phyloP scores from a whole-genome alignment of 2,113 vertebrate genomes.

The Pipra filicauda region DNA sequence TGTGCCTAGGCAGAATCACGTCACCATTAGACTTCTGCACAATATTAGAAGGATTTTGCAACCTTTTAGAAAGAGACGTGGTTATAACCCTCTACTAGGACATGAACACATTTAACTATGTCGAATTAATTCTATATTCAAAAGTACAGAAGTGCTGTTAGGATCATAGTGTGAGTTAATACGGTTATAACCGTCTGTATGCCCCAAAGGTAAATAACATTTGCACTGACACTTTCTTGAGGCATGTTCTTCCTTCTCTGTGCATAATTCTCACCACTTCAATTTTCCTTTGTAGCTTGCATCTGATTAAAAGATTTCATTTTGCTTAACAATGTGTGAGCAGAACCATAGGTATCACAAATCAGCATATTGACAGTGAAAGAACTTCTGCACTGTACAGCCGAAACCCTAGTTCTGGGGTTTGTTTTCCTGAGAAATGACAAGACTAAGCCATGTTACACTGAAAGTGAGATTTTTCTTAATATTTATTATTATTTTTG shows the following conservation, averaged over 20 bases:
- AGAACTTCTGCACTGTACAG: background rate
- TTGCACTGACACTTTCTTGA: conserved; percentile 61
- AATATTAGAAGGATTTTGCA: background rate
- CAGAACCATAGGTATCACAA: conserved; percentile 12
- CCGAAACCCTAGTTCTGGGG: background rate
- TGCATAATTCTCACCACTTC: conserved; percentile 69
- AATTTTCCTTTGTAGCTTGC: conserved; percentile 70
- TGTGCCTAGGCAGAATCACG: background rate
- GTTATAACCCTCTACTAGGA: background rate
- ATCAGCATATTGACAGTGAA: background rate
- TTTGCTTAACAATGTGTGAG: conserved; percentile 64
- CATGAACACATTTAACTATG: background rate
- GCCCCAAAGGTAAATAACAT: conserved; percentile 58
- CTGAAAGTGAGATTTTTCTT: conserved; percentile 25
- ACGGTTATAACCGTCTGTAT: conserved; percentile 41
- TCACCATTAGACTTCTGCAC: background rate
- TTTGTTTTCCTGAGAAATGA: conserved; percentile 22
- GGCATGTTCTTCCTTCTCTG: conserved; percentile 63
- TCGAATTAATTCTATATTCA: conserved; percentile 8
- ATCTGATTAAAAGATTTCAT: conserved; percentile 72
- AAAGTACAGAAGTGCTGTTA: conserved; percentile 28
- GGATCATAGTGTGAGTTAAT: conserved; percentile 35
- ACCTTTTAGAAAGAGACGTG: background rate
- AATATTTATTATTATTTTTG: conserved; percentile 12
- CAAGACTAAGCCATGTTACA: background rate